These are phyloP conservation scores for Dipus sagitta DNA, from an alignment of 2,797 vertebrate species.

Conservation along the genomic window DNA sequence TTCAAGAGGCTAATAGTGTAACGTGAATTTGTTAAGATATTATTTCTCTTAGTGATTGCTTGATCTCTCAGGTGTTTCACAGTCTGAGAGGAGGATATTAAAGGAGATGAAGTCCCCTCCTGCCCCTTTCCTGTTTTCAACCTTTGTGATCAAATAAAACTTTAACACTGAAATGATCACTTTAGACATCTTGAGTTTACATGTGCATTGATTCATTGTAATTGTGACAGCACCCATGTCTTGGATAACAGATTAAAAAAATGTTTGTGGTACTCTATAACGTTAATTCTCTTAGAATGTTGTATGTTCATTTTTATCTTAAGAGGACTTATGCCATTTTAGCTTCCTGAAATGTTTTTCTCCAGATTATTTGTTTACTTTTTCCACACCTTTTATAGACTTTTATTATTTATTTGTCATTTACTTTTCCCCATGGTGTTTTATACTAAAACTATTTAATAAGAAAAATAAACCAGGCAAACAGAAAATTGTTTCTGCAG, in stretches of 20 bases:
- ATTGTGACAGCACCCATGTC: neutral
- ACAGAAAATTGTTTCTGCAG: neutral
- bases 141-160: constrained; percentile 2
- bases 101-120: neutral
- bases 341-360: neutral
- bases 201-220: neutral
- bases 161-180: constrained; percentile 18
- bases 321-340: constrained; percentile 33
- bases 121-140: constrained; percentile 25
- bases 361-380: neutral
- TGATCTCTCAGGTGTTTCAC: constrained; percentile 38
- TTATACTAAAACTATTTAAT: constrained; percentile 11
- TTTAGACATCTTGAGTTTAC: constrained; percentile 37
- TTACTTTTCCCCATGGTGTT: neutral
- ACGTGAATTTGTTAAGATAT: constrained; percentile 45
- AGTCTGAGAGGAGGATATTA: constrained; percentile 33
- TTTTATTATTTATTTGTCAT: constrained; percentile 37
- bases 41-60: constrained; percentile 35
- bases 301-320: neutral
- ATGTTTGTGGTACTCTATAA: constrained; percentile 7
- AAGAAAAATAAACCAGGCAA: neutral
- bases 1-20: neutral
- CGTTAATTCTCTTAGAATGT: constrained; percentile 35
- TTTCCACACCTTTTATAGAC: neutral
- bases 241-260: constrained; percentile 9